Evolutionary conservation across 2,888 invertebrate species (phyloP).

Genomic region (Octonoba sinensis): DNA sequence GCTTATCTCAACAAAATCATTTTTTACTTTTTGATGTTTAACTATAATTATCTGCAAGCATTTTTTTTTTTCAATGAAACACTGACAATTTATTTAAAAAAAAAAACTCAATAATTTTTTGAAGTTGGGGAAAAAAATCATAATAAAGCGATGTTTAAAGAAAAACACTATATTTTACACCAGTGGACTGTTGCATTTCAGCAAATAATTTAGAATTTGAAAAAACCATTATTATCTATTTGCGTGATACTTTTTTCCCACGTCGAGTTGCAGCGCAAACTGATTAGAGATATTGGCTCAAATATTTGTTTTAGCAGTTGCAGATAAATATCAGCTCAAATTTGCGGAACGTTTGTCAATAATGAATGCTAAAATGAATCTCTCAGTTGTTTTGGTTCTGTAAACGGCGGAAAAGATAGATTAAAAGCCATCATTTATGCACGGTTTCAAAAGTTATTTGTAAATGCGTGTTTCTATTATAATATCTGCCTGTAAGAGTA

Average conservation of each 20-base stretch:
- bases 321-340: constrained; percentile 62
- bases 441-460: constrained; percentile 57
- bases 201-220: constrained; percentile 55
- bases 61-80: too few relatives aligned
- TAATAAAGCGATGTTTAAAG: constrained; percentile 21
- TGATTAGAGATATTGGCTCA: constrained; percentile 61
- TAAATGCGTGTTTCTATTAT: constrained; percentile 56
- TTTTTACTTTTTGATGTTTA: too few relatives aligned
- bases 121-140: too few relatives aligned
- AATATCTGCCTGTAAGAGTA: constrained; percentile 42
- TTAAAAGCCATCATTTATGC: constrained; percentile 56
- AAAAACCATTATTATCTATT: constrained; percentile 61
- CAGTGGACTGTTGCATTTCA: constrained; percentile 24
- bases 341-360: constrained; percentile 60
- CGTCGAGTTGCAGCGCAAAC: not conserved
- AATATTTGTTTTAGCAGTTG: constrained; percentile 62
- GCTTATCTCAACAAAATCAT: too few relatives aligned
- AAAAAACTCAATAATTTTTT: too few relatives aligned
- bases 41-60: too few relatives aligned
- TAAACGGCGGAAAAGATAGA: constrained; percentile 52
- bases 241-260: constrained; percentile 40
- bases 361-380: constrained; percentile 49
- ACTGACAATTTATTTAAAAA: too few relatives aligned
- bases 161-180: constrained; percentile 36
- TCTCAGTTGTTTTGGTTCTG: not conserved